Evolutionary conservation across 1,140 invertebrate genomes (phyloP), one percentile per base, ranked within the genome.

Genomic region (Trialeurodes vaporariorum): DNA sequence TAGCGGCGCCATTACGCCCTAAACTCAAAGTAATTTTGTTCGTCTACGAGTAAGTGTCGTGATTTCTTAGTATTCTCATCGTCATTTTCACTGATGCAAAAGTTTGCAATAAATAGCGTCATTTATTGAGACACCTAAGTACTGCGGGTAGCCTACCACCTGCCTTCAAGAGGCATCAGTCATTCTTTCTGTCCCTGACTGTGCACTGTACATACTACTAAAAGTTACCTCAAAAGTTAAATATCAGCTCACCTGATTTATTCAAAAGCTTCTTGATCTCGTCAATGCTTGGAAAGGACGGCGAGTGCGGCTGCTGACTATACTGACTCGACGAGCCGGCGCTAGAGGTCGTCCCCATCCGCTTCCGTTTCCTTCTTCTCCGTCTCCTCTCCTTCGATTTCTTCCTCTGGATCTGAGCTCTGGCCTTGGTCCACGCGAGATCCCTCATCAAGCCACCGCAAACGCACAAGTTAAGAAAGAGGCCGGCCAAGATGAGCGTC

Each of bases 381-480:
- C 65, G 58, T 64, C 49, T 23, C 2, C 63, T 72, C 68, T 69
- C 76, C 75, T 70, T 81, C 81, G 68, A 80, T 79, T 71, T 87
- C 84, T 71, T 89, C 86, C 64, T 82, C 73, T 25, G 84, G 83
- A 81, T 85, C 83, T 84, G 64, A 13, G 82, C 83, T 71, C 82
- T 83, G 26, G 81, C 81, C 76, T 85, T 87, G 0, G 87, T 71
- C 87, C 88, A 89, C 68, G 88, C 90, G 0, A 92, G 87, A 77
- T 94, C 92, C 64, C 89, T 80, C 91, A 94, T 94, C 0, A 94
- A 80, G 25, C 87, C 85, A 0, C 93, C 94, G 74, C 91, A 96
- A 1, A 94, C 89, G 76, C 90, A 91, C 73, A 96, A 86, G 76
- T 94, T 92, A 21, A 96, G 81, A 70, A 94, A 87, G 5, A 91